Evolutionary conservation across 2,113 vertebrate species (phyloP).

Genomic region (Gallinago paraguaiae): DNA sequence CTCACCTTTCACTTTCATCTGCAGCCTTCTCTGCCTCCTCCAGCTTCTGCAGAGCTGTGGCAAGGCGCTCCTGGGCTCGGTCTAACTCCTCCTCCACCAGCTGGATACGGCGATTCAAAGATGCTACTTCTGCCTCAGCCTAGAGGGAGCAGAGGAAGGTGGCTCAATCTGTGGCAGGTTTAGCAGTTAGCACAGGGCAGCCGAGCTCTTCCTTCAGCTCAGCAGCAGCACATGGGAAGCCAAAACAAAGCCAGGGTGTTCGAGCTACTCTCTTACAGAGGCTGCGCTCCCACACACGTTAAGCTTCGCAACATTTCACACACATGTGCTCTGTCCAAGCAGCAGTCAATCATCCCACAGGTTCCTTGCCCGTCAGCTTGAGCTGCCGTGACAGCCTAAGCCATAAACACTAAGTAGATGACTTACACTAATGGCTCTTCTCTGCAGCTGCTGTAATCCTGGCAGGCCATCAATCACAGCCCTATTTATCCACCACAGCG

Average conservation of each 20-base stretch:
- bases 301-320: neutral
- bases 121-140: slow-evolving; percentile 89
- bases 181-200: neutral
- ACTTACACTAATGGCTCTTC: neutral
- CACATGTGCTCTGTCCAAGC: rapidly evolving
- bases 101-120: slow-evolving; percentile 88
- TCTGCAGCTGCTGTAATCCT: neutral
- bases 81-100: slow-evolving; percentile 92
- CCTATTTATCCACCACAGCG: neutral
- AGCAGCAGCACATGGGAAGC: rapidly evolving
- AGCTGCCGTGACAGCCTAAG: neutral
- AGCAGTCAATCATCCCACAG: neutral
- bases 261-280: neutral
- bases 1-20: slow-evolving; percentile 92
- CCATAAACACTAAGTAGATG: neutral
- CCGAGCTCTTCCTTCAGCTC: neutral
- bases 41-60: slow-evolving; percentile 86
- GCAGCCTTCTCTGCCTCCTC: slow-evolving; percentile 90
- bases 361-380: neutral
- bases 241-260: neutral
- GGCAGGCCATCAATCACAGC: neutral
- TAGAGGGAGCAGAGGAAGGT: slow-evolving; percentile 24
- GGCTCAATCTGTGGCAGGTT: neutral
- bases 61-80: slow-evolving; percentile 85
- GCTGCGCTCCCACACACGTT: rapidly evolving